Conservation (phyloP, 2,797 vertebrate genomes). For the Eutrigla gurnardus region DNA sequence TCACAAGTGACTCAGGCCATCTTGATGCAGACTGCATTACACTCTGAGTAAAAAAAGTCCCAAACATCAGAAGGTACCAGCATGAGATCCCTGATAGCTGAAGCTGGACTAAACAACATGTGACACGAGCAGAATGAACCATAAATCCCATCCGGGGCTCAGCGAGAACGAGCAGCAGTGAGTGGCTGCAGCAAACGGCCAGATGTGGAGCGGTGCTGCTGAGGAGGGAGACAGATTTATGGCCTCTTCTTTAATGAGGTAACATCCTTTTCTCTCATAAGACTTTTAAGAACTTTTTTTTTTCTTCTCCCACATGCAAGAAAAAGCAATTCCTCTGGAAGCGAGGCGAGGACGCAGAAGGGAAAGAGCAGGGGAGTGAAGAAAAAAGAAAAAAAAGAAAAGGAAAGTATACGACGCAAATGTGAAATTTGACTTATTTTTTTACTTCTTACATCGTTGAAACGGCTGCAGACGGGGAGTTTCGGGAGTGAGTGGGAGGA, state of each 20-base stretch:
- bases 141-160: conserved; percentile 71
- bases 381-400: neutral
- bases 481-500: conserved; percentile 57
- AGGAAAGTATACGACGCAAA: conserved; percentile 1
- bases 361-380: neutral
- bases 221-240: conserved; percentile 83
- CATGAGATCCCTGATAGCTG: conserved; percentile 40
- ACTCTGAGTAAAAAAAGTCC: conserved; percentile 27
- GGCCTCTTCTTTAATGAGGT: conserved; percentile 83
- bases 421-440: conserved; percentile 30
- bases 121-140: conserved; percentile 61
- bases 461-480: conserved; percentile 28
- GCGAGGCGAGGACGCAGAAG: conserved; percentile 27
- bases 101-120: conserved; percentile 56
- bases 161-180: conserved; percentile 68
- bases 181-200: conserved; percentile 72
- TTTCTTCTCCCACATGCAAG: conserved; percentile 72
- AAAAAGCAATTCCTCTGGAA: conserved; percentile 60
- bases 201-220: conserved; percentile 80
- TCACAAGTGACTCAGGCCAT: neutral
- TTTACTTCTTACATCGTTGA: conserved; percentile 24
- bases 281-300: conserved; percentile 75
- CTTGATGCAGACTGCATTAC: neutral
- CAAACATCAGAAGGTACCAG: conserved; percentile 44
- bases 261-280: conserved; percentile 86